phyloP scores from a whole-genome alignment of 2,888 invertebrate species.

The Drosophila greeni region DNA sequence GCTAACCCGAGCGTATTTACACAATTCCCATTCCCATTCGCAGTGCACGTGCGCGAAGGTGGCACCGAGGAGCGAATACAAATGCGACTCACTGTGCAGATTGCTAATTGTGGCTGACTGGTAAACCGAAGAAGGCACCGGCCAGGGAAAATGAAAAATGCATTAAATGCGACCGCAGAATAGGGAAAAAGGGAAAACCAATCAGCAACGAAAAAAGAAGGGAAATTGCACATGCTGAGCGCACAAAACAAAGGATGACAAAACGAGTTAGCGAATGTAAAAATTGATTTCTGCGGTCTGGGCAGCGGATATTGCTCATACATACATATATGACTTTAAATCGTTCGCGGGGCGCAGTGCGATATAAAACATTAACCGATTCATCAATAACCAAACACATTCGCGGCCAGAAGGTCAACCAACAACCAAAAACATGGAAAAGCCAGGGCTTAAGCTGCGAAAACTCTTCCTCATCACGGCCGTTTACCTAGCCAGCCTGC shows the following conservation, averaged over 20 bases:
- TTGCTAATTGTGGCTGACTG: conserved; percentile 60
- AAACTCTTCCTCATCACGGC: conserved; percentile 44
- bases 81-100: conserved; percentile 54
- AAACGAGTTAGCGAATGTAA: conserved; percentile 57
- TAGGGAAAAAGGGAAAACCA: conserved; percentile 52
- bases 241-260: conserved; percentile 31
- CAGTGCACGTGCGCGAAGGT: conserved; percentile 12
- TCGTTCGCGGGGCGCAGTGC: conserved; percentile 23
- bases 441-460: conserved; percentile 42
- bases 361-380: conserved; percentile 29
- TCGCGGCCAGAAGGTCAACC: neutral
- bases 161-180: conserved; percentile 68
- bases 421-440: conserved; percentile 41
- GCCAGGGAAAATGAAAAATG: conserved; percentile 58
- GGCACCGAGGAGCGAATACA: conserved; percentile 37
- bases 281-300: conserved; percentile 71
- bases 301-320: conserved; percentile 46
- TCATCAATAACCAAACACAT: conserved; percentile 33
- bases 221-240: conserved; percentile 60
- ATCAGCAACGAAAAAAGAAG: conserved; percentile 35
- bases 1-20: conserved; percentile 49
- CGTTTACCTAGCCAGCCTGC: conserved; percentile 52
- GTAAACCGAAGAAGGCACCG: conserved; percentile 42
- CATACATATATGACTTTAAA: conserved; percentile 41
- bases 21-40: conserved; percentile 30